Evolutionary conservation across 2,888 invertebrate genomes (phyloP), one percentile per base, ranked within the genome.

Genomic region (Choreutis nemorana): DNA sequence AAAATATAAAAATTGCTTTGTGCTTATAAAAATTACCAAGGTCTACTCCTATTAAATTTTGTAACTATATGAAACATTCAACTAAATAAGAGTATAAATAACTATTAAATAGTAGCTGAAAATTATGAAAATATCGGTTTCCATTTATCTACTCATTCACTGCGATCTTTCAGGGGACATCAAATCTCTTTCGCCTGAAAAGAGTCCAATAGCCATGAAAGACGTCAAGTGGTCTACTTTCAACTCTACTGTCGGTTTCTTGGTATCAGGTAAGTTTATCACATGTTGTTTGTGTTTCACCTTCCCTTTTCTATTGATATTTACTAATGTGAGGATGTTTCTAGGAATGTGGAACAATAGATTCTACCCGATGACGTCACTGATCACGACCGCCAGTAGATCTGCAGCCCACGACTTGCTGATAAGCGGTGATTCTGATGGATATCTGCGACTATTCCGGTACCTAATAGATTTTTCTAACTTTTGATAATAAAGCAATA

Each of bases 271-370:
- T 89, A 67, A 61, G 62, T 49, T 14, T 23, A 13, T 16, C 7
- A 14, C 5, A 18, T 16, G n/a, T 13, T 13, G 14, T 11, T 15
- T 4, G n/a, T 3, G 6, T 8, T 18, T 23, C 4, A 9, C 24
- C 18, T 32, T 15, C 11, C 11, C 21, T 4, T 9, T 14, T 26
- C 14, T 26, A 14, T 26, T 26, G 9, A 4, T 14, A 14, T 5
- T 3, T 15, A 14, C 26, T 13, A n/a, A 7, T 14, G 13, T 21
- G n/a, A n/a, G n/a, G n/a, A n/a, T n/a, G n/a, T n/a, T n/a, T n/a
- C n/a, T n/a, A 89, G 89, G 90, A 29, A 88, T 92, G 71, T 94
- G 94, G 94, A 93, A 91, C 55, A 94, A 94, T 58, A 84, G 92
- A 13, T 93, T 90, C 64, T 93, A 93, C 50, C 90, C 91, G 16